These are phyloP conservation scores for Mormyrus iriodes DNA, from an alignment of 2,113 vertebrate genomes.

Conservation along the genomic window DNA sequence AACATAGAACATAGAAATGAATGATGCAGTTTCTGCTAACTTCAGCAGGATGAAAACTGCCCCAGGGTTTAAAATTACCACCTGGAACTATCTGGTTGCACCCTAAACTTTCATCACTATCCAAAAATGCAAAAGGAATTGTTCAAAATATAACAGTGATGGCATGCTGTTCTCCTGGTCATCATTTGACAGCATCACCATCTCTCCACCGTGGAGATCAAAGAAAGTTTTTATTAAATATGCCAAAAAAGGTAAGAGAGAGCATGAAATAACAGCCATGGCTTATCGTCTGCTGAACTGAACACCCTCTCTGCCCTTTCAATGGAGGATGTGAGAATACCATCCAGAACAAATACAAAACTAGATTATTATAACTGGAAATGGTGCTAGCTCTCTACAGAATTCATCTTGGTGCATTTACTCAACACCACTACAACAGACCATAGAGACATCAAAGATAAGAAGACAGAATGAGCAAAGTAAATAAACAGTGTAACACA, in stretches of 20 bases:
- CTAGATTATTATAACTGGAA: no score
- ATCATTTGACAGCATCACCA: background rate
- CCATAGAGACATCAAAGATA: background rate
- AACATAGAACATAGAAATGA: background rate
- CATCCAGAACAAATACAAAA: background rate
- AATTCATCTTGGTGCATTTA: background rate
- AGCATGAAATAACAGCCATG: background rate
- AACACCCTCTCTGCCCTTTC: background rate
- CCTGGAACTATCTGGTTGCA: background rate
- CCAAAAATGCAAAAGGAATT: background rate
- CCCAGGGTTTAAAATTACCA: background rate
- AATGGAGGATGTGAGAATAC: background rate
- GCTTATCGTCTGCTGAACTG: background rate
- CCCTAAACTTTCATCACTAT: background rate
- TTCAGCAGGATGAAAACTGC: background rate
- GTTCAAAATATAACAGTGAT: background rate
- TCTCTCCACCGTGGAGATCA: background rate
- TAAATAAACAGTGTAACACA: background rate
- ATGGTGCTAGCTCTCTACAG: background rate
- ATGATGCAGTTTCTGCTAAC: background rate
- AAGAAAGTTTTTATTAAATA: background rate
- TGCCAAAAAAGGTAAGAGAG: background rate
- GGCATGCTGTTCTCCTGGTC: background rate
- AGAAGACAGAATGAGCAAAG: background rate
- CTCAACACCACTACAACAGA: background rate